Percentiles rank a stretch among this genome's conserved stretches.
Conservation (phyloP, 2,797 vertebrate genomes). For the Melanotaenia trifasciata region DNA sequence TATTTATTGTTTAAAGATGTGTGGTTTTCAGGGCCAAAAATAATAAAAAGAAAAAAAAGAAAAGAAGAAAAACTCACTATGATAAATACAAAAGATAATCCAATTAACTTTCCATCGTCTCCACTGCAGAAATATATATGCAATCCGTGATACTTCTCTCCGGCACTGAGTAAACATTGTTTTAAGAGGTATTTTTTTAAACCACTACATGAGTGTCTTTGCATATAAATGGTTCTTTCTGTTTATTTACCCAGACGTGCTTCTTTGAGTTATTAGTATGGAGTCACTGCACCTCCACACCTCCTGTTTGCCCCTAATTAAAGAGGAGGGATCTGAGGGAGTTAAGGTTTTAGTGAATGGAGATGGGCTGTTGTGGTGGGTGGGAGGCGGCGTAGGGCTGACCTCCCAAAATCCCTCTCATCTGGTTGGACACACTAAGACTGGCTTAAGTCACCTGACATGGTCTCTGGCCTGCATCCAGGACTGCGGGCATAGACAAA, state of each 20-base stretch:
- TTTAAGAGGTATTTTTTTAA: constrained; percentile 12
- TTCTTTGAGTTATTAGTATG: constrained; percentile 37
- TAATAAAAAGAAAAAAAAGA: neutral
- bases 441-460: constrained; percentile 60
- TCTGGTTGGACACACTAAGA: constrained; percentile 49
- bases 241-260: constrained; percentile 39
- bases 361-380: constrained; percentile 46
- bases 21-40: neutral
- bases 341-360: constrained; percentile 72
- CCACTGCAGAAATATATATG: neutral
- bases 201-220: constrained; percentile 10
- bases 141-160: constrained; percentile 2
- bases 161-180: constrained; percentile 7
- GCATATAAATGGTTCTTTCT: constrained; percentile 17
- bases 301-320: constrained; percentile 65
- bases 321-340: constrained; percentile 56
- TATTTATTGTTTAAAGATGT: neutral
- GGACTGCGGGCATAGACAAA: neutral
- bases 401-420: constrained; percentile 58
- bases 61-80: neutral
- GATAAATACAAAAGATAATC: neutral
- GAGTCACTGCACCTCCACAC: constrained; percentile 31
- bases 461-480: constrained; percentile 24
- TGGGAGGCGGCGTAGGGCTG: constrained; percentile 12
- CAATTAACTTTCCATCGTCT: constrained; percentile 1